These are phyloP conservation scores for Pedetes capensis DNA, from an alignment of 2,113 vertebrate genomes.

Conservation along the genomic window DNA sequence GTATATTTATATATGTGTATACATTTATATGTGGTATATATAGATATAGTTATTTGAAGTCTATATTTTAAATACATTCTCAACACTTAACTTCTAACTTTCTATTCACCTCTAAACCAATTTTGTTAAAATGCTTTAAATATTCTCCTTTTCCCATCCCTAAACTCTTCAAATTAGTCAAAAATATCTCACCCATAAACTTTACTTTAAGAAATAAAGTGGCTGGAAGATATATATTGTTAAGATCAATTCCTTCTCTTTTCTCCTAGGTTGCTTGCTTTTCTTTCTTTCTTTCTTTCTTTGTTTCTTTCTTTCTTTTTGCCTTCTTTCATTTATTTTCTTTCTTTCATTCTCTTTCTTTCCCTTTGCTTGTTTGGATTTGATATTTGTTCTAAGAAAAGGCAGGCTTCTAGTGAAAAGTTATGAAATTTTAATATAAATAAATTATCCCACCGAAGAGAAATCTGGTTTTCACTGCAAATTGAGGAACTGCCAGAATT, in stretches of 20 bases:
- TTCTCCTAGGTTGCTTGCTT: background rate
- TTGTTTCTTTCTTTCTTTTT: background rate
- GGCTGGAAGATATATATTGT: background rate
- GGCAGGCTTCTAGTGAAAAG: background rate
- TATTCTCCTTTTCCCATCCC: background rate
- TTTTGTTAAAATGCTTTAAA: background rate
- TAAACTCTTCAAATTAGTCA: background rate
- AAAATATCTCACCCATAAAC: background rate
- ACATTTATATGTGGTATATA: background rate
- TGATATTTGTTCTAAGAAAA: conserved; percentile 47
- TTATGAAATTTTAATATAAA: conserved; percentile 53
- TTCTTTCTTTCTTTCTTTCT: background rate
- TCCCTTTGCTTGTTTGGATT: conserved; percentile 47
- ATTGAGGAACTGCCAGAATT: conserved; percentile 36
- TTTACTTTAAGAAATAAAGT: background rate
- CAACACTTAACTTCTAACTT: background rate
- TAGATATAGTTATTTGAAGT: too few relatives aligned
- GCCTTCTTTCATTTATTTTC: too few relatives aligned
- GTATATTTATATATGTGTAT: too few relatives aligned
- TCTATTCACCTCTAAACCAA: background rate
- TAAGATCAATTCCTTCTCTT: background rate
- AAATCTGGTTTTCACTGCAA: background rate
- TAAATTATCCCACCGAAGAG: conserved; percentile 49
- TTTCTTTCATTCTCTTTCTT: background rate
- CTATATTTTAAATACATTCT: background rate